These are phyloP conservation scores for Aphidoletes aphidimyza DNA, from an alignment of 2,888 invertebrate species.

Conservation along the genomic window DNA sequence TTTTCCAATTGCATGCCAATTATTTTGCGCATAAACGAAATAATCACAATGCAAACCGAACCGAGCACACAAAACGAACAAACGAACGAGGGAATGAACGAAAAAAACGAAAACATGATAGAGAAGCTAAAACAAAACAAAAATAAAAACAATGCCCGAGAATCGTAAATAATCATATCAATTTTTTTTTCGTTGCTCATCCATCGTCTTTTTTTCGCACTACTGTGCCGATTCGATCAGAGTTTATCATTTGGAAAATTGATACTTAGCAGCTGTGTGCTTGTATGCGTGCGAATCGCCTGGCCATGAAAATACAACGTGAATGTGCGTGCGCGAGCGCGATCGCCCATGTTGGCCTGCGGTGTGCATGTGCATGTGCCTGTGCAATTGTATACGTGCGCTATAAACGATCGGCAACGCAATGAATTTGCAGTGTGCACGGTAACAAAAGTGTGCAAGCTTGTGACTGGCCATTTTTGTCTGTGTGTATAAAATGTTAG, in stretches of 20 bases:
- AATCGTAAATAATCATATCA: constrained; percentile 38
- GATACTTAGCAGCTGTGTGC: constrained; percentile 24
- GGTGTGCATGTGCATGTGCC: neutral
- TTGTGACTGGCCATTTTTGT: constrained; percentile 7
- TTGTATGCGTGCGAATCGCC: constrained; percentile 8
- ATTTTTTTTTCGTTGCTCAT: constrained; percentile 26
- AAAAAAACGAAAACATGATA: constrained; percentile 30
- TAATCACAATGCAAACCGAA: constrained; percentile 14
- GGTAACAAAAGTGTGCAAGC: constrained; percentile 30
- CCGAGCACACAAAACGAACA: neutral
- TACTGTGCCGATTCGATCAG: constrained; percentile 34
- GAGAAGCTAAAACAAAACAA: neutral
- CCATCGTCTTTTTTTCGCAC: constrained; percentile 42
- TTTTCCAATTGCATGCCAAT: constrained; percentile 55
- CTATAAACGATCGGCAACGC: neutral
- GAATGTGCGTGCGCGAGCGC: too few relatives aligned
- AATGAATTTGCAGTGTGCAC: neutral
- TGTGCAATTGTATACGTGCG: neutral
- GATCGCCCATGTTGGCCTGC: neutral
- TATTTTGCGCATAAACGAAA: constrained; percentile 45
- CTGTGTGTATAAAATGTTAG: neutral
- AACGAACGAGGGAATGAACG: constrained; percentile 12
- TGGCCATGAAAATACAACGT: constrained; percentile 14
- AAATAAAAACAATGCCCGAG: neutral
- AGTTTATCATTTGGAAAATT: constrained; percentile 49